Base-by-base conservation (phyloP, 2,888 invertebrate genomes). In the Pristionchus fissidentatus region DNA sequence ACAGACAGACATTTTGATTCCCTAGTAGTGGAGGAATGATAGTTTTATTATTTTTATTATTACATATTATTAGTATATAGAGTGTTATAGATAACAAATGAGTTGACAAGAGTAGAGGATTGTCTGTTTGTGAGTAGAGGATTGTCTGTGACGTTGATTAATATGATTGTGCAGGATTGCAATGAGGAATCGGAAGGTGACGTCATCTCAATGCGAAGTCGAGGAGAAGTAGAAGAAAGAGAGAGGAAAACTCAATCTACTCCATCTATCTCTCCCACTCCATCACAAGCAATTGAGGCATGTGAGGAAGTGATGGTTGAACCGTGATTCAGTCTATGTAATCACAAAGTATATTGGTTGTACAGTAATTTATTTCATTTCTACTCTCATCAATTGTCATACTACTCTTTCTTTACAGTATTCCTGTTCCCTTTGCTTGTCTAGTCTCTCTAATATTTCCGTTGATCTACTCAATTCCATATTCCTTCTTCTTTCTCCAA, bases 161-260 rank as follows among this genome's bases (percentile, higher is more conserved):
- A 41, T 38, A 38, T 38, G 38, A n/a, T 41, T 66, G 22, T 66
- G 41, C n/a, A 81, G 81, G 81, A 81, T 43, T 81, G 81, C 62
- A 81, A 81, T 29, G 81, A 81, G 35, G 81, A 81, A 29, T 62
- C 81, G 29, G 81, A 81, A 35, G 81, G 38, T 57, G 81, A 81
- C 43, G 60, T 62, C 29, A 62, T 60, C 22, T 81, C 60, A n/a
- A 62, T 81, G 41, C 60, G 81, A 13, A 62, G 62, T 43, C 26
- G 49, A 29, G 75, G 32, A n/a, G 13, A 46, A 75, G 46, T 26
- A 43, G 70, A 46, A 73, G 75, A 46, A 66, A 38, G 32, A 77
- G 49, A 52, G 7, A 49, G 26, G 3, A 8, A 4, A 4, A 49
- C 78, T 55, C 78, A n/a, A n/a, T 78, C 78, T 22, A 32, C 35